Conservation (phyloP, 2,113 vertebrate genomes). For the Dromiciops gliroides region DNA sequence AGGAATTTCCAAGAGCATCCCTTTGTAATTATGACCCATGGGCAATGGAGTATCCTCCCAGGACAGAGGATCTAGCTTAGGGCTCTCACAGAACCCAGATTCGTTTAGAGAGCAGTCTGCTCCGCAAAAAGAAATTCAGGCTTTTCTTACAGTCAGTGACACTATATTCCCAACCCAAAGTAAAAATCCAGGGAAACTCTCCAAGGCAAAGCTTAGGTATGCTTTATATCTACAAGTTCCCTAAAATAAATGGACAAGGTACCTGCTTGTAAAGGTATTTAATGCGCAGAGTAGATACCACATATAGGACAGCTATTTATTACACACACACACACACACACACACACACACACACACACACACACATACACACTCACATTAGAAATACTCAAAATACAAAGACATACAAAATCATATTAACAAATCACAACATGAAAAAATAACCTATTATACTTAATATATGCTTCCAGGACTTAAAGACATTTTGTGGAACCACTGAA, state of each 20-base stretch:
- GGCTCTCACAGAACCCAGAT: not conserved
- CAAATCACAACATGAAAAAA: not conserved
- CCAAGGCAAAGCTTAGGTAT: not conserved
- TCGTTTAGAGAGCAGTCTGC: not conserved
- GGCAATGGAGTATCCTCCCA: not conserved
- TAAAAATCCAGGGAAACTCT: not conserved
- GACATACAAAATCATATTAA: not conserved
- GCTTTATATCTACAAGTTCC: not conserved
- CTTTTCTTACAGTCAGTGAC: not conserved
- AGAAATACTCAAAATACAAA: not conserved
- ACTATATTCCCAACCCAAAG: not conserved
- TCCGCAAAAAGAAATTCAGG: not conserved
- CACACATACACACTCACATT: too few relatives aligned
- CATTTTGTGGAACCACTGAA: not conserved
- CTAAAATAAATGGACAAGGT: not conserved
- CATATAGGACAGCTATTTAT: not conserved
- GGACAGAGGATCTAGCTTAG: not conserved
- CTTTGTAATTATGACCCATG: not conserved
- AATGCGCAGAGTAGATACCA: not conserved
- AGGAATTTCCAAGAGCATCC: not conserved
- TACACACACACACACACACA: too few relatives aligned
- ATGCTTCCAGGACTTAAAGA: not conserved
- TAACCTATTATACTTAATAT: not conserved
- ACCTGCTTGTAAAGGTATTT: not conserved
- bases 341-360: too few relatives aligned